Percentiles rank a stretch among this genome's conserved stretches.
These are phyloP conservation scores for Mandrillus leucophaeus DNA, from an alignment of 2,113 vertebrate genomes.

Conservation along the genomic window DNA sequence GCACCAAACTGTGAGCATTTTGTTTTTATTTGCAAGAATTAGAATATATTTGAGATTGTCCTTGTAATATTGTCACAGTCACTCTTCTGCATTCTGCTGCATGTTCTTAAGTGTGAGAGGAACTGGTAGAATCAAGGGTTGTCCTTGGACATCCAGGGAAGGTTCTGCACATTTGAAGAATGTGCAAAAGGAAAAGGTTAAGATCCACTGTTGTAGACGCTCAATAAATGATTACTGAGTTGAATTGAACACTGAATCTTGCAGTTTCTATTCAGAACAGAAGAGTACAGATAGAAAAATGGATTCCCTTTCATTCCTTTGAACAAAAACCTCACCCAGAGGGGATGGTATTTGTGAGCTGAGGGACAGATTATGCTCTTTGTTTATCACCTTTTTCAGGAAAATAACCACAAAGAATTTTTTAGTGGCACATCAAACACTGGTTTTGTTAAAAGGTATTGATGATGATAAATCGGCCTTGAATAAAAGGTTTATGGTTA, in stretches of 20 bases:
- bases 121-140: rapidly evolving
- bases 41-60: not conserved
- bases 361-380: not conserved
- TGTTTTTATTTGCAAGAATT: not conserved
- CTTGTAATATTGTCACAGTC: not conserved
- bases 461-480: slow-evolving; percentile 40
- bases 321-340: not conserved
- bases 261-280: not conserved
- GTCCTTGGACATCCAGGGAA: rapidly evolving
- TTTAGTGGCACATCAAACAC: not conserved
- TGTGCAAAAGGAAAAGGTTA: not conserved
- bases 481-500: slow-evolving; percentile 40
- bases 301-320: not conserved
- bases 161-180: not conserved
- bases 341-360: not conserved
- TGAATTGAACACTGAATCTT: not conserved
- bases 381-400: not conserved
- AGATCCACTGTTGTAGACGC: not conserved
- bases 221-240: rapidly evolving
- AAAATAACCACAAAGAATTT: not conserved
- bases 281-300: not conserved
- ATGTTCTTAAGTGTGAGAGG: rapidly evolving
- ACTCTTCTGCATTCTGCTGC: not conserved
- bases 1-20: not conserved
- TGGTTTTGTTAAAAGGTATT: slow-evolving; percentile 56